Conservation (phyloP, 2,888 invertebrate genomes). For the Nomada ruficornis region DNA sequence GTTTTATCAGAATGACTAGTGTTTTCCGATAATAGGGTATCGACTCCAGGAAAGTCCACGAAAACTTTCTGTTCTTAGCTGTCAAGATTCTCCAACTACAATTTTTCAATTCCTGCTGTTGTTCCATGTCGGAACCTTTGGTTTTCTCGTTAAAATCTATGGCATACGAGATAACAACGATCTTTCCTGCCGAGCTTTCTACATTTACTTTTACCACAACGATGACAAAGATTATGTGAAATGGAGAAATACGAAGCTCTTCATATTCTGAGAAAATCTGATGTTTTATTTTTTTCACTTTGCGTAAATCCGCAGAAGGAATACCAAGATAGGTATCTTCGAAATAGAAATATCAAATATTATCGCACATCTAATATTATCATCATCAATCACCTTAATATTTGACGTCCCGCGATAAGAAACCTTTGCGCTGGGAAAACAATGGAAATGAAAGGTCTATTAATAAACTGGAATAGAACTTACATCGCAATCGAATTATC, state of each 20-base stretch:
- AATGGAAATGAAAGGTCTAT: background rate
- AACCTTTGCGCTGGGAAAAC: background rate
- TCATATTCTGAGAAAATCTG: background rate
- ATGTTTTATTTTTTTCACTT: background rate
- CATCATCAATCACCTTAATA: background rate
- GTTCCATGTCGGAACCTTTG: background rate
- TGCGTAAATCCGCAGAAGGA: background rate
- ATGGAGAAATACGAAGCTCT: background rate
- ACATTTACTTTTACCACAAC: background rate
- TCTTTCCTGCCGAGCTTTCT: background rate
- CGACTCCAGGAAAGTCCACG: conserved; percentile 40
- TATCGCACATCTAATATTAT: background rate
- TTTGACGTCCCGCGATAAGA: background rate
- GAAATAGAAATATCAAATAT: background rate
- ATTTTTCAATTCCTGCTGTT: conserved; percentile 37
- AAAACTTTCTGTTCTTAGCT: conserved; percentile 22
- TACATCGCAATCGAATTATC: background rate
- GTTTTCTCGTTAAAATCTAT: background rate
- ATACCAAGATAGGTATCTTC: background rate
- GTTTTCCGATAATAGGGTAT: conserved; percentile 70
- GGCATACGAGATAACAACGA: too few relatives aligned
- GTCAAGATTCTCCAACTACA: background rate
- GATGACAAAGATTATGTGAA: background rate
- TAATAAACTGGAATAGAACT: background rate
- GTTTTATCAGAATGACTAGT: conserved; percentile 61